These are phyloP conservation scores for Leptinotarsa lineolata DNA, from an alignment of 1,140 invertebrate genomes.

Conservation along the genomic window DNA sequence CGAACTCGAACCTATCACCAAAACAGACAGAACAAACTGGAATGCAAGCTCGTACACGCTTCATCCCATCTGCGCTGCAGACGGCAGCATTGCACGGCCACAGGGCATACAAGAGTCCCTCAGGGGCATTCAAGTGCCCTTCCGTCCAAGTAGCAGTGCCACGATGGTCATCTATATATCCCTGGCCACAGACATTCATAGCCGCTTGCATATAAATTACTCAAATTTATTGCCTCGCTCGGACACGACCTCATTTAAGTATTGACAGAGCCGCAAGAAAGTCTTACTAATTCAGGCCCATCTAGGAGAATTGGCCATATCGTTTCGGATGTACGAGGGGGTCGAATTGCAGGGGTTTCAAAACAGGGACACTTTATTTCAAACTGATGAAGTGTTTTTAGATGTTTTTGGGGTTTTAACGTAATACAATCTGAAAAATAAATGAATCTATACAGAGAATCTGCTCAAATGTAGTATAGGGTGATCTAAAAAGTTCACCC, in stretches of 20 bases:
- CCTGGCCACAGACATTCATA: constrained; percentile 10
- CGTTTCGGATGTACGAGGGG: background rate
- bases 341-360: too few relatives aligned
- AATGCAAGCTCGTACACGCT: background rate
- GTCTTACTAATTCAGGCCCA: constrained; percentile 5
- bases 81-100: background rate
- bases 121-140: constrained; percentile 24
- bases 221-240: background rate
- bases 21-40: too few relatives aligned
- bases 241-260: background rate
- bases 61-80: background rate
- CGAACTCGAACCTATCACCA: background rate
- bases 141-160: constrained; percentile 21
- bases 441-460: too few relatives aligned
- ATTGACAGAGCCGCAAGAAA: constrained; percentile 1
- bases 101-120: constrained; percentile 21
- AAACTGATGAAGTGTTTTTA: too few relatives aligned
- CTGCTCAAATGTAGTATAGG: too few relatives aligned
- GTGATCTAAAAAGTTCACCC: too few relatives aligned
- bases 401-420: too few relatives aligned
- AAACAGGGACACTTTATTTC: too few relatives aligned
- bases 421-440: too few relatives aligned
- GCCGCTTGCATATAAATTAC: constrained; percentile 8
- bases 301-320: background rate
- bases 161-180: constrained; percentile 27